Conservation (phyloP, 2,113 vertebrate genomes). For the Arizona elegans region DNA sequence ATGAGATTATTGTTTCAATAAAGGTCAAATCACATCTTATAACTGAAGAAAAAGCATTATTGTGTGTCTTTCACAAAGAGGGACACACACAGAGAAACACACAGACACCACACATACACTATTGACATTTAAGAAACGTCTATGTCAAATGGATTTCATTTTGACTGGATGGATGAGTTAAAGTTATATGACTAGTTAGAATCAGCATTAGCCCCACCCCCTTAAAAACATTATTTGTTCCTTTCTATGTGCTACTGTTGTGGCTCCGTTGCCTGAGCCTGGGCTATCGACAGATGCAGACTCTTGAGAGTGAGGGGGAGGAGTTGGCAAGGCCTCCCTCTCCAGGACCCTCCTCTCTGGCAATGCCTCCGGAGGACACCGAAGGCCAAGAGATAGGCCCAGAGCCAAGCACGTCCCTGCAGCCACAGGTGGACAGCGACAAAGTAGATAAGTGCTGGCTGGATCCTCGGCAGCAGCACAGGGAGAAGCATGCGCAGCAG, state of each 20-base stretch:
- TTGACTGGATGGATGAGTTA: conserved; percentile 52
- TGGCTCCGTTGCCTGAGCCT: too few species aligned
- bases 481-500: too few species aligned
- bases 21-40: conserved; percentile 66
- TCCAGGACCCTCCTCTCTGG: too few species aligned
- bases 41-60: conserved; percentile 64
- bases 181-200: conserved; percentile 36
- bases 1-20: conserved; percentile 69
- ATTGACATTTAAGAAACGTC: conserved; percentile 56
- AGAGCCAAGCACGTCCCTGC: too few species aligned
- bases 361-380: too few species aligned
- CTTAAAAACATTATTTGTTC: conserved; percentile 50
- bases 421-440: too few species aligned
- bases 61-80: conserved; percentile 48
- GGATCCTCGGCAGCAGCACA: too few species aligned
- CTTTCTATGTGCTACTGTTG: conserved; percentile 15
- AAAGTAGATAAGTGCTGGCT: too few species aligned
- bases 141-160: conserved; percentile 41
- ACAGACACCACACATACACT: background rate
- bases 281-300: too few species aligned
- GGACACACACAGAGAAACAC: background rate
- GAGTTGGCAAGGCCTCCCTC: too few species aligned
- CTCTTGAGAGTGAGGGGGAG: too few species aligned
- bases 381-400: too few species aligned
- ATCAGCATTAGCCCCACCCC: conserved; percentile 12